Evolutionary conservation across 2,113 vertebrate genomes (phyloP).

Genomic region (Nematolebias whitei): DNA sequence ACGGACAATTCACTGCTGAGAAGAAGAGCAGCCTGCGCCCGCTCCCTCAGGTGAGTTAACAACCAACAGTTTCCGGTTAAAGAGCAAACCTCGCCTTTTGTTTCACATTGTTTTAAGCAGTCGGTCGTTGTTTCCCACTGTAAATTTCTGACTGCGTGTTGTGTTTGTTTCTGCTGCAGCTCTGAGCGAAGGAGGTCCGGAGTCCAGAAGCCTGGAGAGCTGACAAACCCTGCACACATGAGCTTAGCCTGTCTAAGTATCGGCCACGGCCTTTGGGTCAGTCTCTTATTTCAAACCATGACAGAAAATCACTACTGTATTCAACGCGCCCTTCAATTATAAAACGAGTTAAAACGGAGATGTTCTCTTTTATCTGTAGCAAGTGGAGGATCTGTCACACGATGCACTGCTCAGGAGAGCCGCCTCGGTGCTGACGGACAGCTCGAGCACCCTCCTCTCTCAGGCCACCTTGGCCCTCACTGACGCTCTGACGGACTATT

Average conservation of each 20-base stretch:
- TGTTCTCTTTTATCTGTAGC: slow-evolving; percentile 38
- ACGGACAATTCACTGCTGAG: slow-evolving; percentile 59
- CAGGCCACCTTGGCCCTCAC: slow-evolving; percentile 78
- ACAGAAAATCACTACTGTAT: no score
- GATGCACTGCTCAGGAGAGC: slow-evolving; percentile 79
- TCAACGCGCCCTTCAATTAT: not conserved
- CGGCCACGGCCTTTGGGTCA: slow-evolving; percentile 50
- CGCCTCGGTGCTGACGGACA: slow-evolving; percentile 77
- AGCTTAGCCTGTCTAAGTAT: slow-evolving; percentile 55
- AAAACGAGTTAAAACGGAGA: not conserved
- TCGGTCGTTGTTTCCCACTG: not conserved
- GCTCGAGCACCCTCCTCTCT: slow-evolving; percentile 79
- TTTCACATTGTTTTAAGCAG: not conserved
- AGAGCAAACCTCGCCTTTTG: no score
- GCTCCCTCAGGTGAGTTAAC: slow-evolving; percentile 63
- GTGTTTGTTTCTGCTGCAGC: slow-evolving; percentile 7
- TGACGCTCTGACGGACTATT: slow-evolving; percentile 73
- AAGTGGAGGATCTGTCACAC: slow-evolving; percentile 75
- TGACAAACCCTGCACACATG: slow-evolving; percentile 29
- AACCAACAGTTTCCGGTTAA: no score
- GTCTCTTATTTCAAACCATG: not conserved
- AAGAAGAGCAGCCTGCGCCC: slow-evolving; percentile 58
- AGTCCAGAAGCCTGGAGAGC: slow-evolving; percentile 34
- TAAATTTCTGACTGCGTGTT: not conserved
- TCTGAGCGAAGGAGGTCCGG: slow-evolving; percentile 41